phyloP scores from a whole-genome alignment of 2,113 vertebrate species.

The Paralichthys olivaceus region DNA sequence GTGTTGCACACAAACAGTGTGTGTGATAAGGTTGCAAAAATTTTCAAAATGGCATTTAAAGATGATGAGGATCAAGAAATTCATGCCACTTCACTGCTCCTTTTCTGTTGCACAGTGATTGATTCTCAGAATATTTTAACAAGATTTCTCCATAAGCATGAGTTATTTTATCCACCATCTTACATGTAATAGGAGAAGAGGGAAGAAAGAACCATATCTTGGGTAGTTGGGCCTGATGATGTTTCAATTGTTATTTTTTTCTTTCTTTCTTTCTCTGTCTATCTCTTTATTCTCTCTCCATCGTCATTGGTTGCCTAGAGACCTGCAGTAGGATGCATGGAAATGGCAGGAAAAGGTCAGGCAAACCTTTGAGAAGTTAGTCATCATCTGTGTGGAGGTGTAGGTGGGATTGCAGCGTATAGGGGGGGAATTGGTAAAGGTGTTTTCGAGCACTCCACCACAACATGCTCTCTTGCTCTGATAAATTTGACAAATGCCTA shows the following conservation, averaged over 20 bases:
- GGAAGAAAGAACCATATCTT: constrained; percentile 25
- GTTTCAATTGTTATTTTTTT: constrained; percentile 52
- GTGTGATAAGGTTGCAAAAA: constrained; percentile 38
- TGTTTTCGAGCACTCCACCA: constrained; percentile 41
- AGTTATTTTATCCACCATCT: constrained; percentile 3
- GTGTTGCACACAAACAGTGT: not conserved
- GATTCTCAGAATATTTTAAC: constrained; percentile 10
- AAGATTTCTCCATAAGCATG: not conserved
- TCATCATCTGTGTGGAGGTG: constrained; percentile 72
- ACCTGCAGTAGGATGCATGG: constrained; percentile 72
- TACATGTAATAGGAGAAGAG: not conserved
- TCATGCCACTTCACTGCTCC: not conserved
- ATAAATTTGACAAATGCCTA: not conserved
- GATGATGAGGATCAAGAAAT: not conserved
- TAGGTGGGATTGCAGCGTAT: constrained; percentile 48
- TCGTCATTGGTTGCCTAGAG: constrained; percentile 75
- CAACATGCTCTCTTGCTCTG: constrained; percentile 4
- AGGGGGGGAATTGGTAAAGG: constrained; percentile 13
- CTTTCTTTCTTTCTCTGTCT: constrained; percentile 39
- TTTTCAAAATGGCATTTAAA: not conserved
- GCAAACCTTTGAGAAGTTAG: constrained; percentile 76
- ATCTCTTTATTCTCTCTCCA: constrained; percentile 23
- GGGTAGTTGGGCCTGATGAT: constrained; percentile 44
- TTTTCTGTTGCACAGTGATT: not conserved
- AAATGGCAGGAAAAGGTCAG: constrained; percentile 78